These are phyloP conservation scores for Embiotoca jacksoni DNA, from an alignment of 2,113 vertebrate species.

Conservation along the genomic window DNA sequence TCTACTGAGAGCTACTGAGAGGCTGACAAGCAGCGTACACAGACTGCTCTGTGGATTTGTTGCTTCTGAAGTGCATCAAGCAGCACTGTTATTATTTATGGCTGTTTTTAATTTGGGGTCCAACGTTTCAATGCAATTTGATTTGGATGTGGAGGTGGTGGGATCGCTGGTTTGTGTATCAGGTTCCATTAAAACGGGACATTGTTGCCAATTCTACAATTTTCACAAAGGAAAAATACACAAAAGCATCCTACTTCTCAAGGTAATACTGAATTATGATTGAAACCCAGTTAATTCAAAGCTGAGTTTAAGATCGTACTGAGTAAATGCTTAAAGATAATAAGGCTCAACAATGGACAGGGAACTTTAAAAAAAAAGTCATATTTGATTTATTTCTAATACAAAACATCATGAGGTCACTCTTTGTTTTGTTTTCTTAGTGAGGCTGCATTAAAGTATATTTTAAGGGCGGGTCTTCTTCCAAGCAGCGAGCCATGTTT, in stretches of 20 bases:
- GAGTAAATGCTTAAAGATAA: conserved; percentile 11
- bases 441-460: too few relatives aligned
- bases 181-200: neutral
- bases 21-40: conserved; percentile 27
- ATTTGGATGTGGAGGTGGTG: neutral
- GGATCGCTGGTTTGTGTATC: conserved; percentile 2
- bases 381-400: conserved; percentile 17
- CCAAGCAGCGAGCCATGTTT: too few relatives aligned
- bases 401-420: too few relatives aligned
- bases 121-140: neutral
- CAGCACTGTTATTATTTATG: conserved; percentile 3
- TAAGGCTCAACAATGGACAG: neutral
- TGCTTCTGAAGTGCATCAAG: conserved; percentile 29
- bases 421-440: too few relatives aligned
- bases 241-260: neutral
- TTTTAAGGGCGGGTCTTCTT: too few relatives aligned
- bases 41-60: conserved; percentile 31
- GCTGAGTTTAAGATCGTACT: conserved; percentile 9
- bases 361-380: neutral
- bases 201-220: neutral
- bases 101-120: neutral
- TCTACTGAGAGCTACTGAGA: conserved; percentile 51
- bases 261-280: neutral
- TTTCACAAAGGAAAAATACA: neutral
- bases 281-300: conserved; percentile 20